Evolutionary conservation across 2,888 invertebrate species (phyloP), one percentile per base, ranked within the genome.

Genomic region (Bombyx huttoni): DNA sequence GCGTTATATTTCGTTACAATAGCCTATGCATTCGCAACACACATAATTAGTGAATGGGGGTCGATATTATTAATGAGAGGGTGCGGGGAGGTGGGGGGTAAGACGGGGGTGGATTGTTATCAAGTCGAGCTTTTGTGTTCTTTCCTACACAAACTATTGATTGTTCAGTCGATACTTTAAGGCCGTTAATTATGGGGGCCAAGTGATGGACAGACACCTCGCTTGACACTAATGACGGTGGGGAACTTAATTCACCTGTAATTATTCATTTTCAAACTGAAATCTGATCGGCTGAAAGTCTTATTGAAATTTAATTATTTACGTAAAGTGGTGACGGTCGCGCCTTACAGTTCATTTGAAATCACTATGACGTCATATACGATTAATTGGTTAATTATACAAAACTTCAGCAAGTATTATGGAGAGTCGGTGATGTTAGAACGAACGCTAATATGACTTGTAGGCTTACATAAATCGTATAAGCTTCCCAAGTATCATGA

Each of bases 41-140:
- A 83, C 78, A 81, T 88, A 89, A 89, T 89, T 89, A 89, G 89
- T 87, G 81, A 78, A 81, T 75, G 67, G 76, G 40, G 85, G 84
- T 82, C 80, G 81, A 86, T 86, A 87, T 81, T 88, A 87, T 88
- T 89, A 88, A 89, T 89, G 89, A 89, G 88, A 66, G 78, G 78
- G 71, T 70, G 68, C 65, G 67, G 59, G 54, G 56, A 55, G 59
- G 56, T 51, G 62, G 67, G n/a, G 64, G 73, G 67, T 60, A 65
- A 67, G 68, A 64, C 64, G 64, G 66, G 75, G 73, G 68, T 65
- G 72, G 80, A 81, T 78, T 74, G 79, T 82, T 88, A 85, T 87
- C 85, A 82, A 85, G 76, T 79, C 77, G 68, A 81, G 85, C 88
- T 87, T 86, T 88, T 88, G 85, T 88, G 75, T 83, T 85, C 73